Base-by-base conservation (phyloP, 2,113 vertebrate species). In the Lanius ludovicianus region DNA sequence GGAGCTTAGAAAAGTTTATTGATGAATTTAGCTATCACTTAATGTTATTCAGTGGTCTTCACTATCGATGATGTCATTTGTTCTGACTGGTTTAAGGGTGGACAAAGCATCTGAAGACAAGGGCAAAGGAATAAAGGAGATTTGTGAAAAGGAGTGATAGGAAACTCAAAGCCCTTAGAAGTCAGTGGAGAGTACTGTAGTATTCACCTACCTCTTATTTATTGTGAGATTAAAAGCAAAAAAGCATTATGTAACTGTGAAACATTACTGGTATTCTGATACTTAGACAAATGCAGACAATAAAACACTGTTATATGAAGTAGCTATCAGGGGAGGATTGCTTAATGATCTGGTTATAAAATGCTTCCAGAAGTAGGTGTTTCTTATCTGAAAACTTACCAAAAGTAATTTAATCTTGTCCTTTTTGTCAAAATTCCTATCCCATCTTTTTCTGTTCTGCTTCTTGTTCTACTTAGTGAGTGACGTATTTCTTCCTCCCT, bases 201-300 rank as follows among this genome's bases (percentile, higher is more conserved):
- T 80, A 95, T 90, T 93, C 90, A 90, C 23, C 41, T 22, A 90
- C 64, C 28, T 94, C 81, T 88, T 86, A 94, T 90, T 94, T 94
- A 93, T 92, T 92, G 88, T 78, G 88, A 94, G 79, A 95, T 84
- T 90, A 92, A 97, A 88, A 95, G 87, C 25, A 3, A 77, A 92
- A 95, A 94, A 84, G 47, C 92, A 96, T 86, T 95, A 92, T 89
- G 90, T 86, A 96, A 93, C 69, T 86, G 59, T 84, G 76, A 90
- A 93, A 63, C 73, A 64, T 86, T 84, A 84, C 73, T 70, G 69
- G 68, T 74, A 92, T 86, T 88, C 85, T 88, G 68, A 77, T 90
- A 85, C 75, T 84, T 23, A 74, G 87, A 74, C 71, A 94, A 90
- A 90, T 84, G 75, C 71, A 92, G 70, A 85, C 70, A 93, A 87